Evolutionary conservation across 2,888 invertebrate genomes (phyloP).

Genomic region (Rhimphoctona megacephalus): DNA sequence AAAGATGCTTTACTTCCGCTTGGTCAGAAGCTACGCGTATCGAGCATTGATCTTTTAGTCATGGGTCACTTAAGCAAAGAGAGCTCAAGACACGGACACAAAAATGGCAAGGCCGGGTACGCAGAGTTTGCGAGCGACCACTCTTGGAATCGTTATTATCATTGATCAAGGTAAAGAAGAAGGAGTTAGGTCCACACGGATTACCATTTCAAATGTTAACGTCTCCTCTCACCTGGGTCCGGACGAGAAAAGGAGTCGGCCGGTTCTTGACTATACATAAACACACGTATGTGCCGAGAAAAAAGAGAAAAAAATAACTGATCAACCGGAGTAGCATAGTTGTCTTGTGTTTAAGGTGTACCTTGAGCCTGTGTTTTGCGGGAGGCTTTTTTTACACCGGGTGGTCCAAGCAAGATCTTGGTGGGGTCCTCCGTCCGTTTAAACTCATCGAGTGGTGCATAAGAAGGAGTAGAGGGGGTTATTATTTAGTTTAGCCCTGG

Average conservation of each 20-base stretch:
- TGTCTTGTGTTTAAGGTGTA: constrained; percentile 17
- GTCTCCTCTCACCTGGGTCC: constrained; percentile 75
- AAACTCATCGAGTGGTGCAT: constrained; percentile 45
- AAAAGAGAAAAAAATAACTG: constrained; percentile 18
- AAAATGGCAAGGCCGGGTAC: constrained; percentile 48
- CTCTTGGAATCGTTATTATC: constrained; percentile 80
- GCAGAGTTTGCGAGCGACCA: constrained; percentile 65
- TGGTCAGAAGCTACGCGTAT: constrained; percentile 61
- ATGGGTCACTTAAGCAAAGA: constrained; percentile 17
- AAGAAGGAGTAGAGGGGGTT: constrained; percentile 77
- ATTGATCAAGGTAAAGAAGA: constrained; percentile 69
- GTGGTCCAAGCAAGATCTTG: constrained; percentile 81
- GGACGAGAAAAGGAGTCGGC: constrained; percentile 6
- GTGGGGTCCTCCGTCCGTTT: constrained; percentile 64
- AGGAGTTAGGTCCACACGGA: constrained; percentile 68
- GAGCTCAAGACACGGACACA: constrained; percentile 29
- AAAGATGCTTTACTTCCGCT: constrained; percentile 22
- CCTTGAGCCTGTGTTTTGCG: constrained; percentile 50
- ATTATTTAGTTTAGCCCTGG: constrained; percentile 83
- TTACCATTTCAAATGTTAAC: constrained; percentile 84
- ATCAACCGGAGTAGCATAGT: neutral
- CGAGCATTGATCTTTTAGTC: constrained; percentile 59
- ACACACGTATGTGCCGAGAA: neutral
- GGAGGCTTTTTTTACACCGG: constrained; percentile 79
- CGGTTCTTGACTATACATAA: constrained; percentile 2